Evolutionary conservation across 2,797 vertebrate species (phyloP).

Genomic region (Mionectes olivaceus): DNA sequence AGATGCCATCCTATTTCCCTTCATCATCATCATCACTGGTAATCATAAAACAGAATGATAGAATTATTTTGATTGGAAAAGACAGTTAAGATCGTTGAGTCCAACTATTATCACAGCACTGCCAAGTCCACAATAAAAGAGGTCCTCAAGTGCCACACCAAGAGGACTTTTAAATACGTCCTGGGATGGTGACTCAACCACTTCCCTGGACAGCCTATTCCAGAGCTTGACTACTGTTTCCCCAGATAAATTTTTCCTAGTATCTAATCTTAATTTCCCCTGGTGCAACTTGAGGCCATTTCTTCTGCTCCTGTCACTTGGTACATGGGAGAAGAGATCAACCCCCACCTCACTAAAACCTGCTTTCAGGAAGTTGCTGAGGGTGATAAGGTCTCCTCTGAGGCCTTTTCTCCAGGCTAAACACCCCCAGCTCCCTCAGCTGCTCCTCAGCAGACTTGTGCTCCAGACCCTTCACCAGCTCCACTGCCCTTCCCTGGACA

Average conservation of each 20-base stretch:
- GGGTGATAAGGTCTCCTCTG: rapidly evolving
- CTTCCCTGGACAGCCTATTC: neutral
- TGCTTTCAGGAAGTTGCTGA: neutral
- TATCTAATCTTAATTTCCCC: neutral
- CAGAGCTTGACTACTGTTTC: neutral
- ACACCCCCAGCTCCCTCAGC: neutral
- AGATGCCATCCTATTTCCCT: neutral
- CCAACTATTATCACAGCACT: neutral
- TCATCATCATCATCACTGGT: neutral
- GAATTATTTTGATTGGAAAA: neutral
- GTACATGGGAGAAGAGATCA: neutral
- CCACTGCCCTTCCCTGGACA: rapidly evolving
- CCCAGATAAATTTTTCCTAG: neutral
- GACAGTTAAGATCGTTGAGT: neutral
- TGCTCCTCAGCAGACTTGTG: neutral
- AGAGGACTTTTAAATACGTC: neutral
- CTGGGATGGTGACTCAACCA: neutral
- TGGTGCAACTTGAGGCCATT: neutral
- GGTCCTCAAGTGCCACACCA: neutral
- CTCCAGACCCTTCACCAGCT: neutral
- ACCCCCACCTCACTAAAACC: rapidly evolving
- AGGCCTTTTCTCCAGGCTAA: neutral
- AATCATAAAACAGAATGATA: neutral
- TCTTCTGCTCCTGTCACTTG: neutral
- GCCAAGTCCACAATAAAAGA: neutral